These are phyloP conservation scores for Oenanthe oenanthe DNA, from an alignment of 2,113 vertebrate genomes.

Conservation along the genomic window DNA sequence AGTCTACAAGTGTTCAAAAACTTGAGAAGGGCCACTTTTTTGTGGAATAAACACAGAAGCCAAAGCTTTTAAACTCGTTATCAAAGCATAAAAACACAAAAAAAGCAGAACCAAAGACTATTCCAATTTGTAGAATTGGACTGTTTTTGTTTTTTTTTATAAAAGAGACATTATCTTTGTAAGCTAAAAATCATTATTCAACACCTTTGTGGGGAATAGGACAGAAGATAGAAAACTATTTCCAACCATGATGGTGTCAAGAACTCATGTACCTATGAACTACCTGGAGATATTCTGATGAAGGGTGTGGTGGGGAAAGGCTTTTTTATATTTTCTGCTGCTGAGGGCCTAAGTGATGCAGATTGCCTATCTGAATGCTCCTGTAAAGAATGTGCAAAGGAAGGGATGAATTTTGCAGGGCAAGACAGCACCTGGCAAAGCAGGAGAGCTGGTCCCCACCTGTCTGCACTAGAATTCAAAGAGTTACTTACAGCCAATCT, in stretches of 20 bases:
- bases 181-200: background rate
- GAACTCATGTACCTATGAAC: background rate
- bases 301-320: background rate
- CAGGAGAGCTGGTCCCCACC: fast-evolving
- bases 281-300: background rate
- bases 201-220: background rate
- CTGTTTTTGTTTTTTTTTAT: background rate
- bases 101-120: background rate
- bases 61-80: background rate
- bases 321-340: background rate
- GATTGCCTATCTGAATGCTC: background rate
- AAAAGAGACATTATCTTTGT: background rate
- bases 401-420: background rate
- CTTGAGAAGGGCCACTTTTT: background rate
- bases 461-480: background rate
- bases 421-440: fast-evolving
- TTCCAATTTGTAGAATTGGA: background rate
- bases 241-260: background rate
- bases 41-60: background rate
- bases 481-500: background rate
- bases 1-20: background rate
- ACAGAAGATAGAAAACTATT: background rate
- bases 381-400: background rate
- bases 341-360: background rate
- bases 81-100: background rate